Percentiles rank a stretch among this genome's conserved stretches.
Evolutionary conservation across 2,888 invertebrate genomes (phyloP).

Genomic region (Acanthopleura granulata): DNA sequence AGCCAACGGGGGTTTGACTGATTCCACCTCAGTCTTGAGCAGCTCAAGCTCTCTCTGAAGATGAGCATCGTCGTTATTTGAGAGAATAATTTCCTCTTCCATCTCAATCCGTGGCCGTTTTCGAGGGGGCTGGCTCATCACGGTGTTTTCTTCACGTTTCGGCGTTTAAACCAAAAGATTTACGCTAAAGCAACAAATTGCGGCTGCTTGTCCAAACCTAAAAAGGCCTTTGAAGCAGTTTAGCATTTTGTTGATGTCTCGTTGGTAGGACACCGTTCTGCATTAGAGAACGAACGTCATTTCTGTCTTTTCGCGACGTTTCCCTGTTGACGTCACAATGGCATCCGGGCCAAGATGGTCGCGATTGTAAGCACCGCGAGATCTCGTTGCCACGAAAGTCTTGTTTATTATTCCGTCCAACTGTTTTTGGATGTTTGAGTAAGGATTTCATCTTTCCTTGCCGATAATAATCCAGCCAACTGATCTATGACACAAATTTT

Average conservation of each 20-base stretch:
- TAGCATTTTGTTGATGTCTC: background rate
- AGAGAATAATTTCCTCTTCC: slow-evolving; percentile 32
- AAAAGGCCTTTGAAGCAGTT: slow-evolving; percentile 1
- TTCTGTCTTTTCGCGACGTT: too few species aligned
- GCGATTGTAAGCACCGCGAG: too few species aligned
- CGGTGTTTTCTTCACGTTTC: background rate
- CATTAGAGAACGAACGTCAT: background rate
- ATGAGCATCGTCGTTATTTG: background rate
- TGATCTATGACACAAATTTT: too few species aligned
- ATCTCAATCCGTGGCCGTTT: slow-evolving; percentile 41
- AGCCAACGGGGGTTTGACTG: slow-evolving; percentile 46
- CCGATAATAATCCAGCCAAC: too few species aligned
- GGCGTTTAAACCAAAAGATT: slow-evolving; percentile 1
- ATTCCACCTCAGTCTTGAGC: slow-evolving; percentile 56
- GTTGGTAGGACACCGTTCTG: slow-evolving; percentile 5
- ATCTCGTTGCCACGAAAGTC: too few species aligned
- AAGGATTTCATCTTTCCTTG: too few species aligned
- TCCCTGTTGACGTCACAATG: slow-evolving; percentile 22
- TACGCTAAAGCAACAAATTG: background rate
- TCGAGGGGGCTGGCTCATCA: slow-evolving; percentile 3
- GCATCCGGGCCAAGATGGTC: background rate
- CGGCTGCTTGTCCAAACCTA: background rate
- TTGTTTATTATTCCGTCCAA: too few species aligned
- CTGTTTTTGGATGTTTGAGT: too few species aligned
- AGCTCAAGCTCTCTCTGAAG: slow-evolving; percentile 50